Evolutionary conservation across 1,140 invertebrate species (phyloP), one percentile per base, ranked within the genome.

Genomic region (Ericerus pela): DNA sequence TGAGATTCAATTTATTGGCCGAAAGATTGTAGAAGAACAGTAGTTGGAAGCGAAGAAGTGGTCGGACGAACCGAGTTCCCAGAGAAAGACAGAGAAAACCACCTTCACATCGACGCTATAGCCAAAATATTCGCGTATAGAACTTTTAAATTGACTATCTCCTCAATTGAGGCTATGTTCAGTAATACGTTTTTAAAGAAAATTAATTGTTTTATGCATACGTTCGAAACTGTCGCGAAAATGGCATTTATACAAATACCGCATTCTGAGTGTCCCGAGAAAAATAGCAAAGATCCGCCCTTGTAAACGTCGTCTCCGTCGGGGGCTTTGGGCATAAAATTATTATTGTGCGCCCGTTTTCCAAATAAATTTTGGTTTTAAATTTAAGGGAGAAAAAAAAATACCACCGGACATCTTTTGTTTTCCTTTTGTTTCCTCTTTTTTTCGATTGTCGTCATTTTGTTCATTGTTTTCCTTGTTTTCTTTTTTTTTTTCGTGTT

Each of bases 251-350:
- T 63, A 20, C 62, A 62, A 37, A 59, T 63, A 43, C 59, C 62
- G 20, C 62, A 62, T 59, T 63, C 62, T 52, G 62, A 61, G 20
- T 55, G 62, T 11, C 62, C 62, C 37, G 62, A 63, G 58, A 63
- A 63, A 51, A 63, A 63, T 52, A 62, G 61, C 38, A 63, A 63
- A 58, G 62, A 63, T 55, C 62, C 62, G 33, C 62, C 62, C 29
- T 36, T 47, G 12, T 47, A 47, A 33, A 47, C 20, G 22, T 18
- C 20, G 18, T 47, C 26, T 47, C 26, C 3, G 10, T 47, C 5
- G 20, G 41, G 20, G 36, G 18, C 12, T 10, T n/a, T n/a, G n/a
- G n/a, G n/a, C 41, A 24, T 16, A 10, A 5, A 4, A 51, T 18
- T 31, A 43, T 24, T 30, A 18, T 12, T 38, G 20, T 41, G 8